Percentiles rank a stretch among this genome's conserved stretches.
Conservation (phyloP, 2,888 invertebrate species). For the Ichneumon xanthorius region DNA sequence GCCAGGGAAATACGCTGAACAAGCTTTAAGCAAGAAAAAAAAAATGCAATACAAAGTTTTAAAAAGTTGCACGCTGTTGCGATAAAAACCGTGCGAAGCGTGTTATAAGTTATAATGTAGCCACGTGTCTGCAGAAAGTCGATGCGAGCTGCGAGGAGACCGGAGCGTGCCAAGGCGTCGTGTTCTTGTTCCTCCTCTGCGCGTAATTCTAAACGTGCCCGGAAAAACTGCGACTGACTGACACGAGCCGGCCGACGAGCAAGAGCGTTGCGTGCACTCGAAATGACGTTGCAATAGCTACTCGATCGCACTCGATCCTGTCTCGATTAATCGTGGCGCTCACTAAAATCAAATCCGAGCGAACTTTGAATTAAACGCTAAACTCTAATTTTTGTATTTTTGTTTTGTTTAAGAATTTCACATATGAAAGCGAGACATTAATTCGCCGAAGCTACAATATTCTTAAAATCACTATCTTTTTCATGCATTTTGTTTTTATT, state of each 20-base stretch:
- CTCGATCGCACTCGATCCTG: not conserved
- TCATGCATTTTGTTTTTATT: no score
- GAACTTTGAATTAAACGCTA: not conserved
- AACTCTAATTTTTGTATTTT: no score
- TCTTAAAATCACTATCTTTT: no score
- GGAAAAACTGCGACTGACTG: slow-evolving; percentile 8
- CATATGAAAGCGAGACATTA: no score
- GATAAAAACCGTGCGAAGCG: not conserved
- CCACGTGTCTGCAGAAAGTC: slow-evolving; percentile 4
- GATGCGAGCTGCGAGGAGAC: not conserved
- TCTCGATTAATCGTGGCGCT: not conserved
- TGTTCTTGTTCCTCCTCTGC: not conserved
- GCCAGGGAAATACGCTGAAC: not conserved
- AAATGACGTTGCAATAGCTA: not conserved
- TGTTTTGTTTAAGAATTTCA: no score
- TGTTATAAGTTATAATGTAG: not conserved
- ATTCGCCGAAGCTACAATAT: no score
- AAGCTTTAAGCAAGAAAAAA: not conserved
- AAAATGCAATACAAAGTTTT: no score
- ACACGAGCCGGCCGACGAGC: not conserved
- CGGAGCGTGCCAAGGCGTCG: slow-evolving; percentile 6
- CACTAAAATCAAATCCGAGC: not conserved
- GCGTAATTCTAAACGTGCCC: slow-evolving; percentile 13
- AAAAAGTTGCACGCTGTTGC: not conserved
- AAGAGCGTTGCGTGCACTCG: not conserved